phyloP scores from a whole-genome alignment of 1,140 invertebrate species.

The Bombus affinis region DNA sequence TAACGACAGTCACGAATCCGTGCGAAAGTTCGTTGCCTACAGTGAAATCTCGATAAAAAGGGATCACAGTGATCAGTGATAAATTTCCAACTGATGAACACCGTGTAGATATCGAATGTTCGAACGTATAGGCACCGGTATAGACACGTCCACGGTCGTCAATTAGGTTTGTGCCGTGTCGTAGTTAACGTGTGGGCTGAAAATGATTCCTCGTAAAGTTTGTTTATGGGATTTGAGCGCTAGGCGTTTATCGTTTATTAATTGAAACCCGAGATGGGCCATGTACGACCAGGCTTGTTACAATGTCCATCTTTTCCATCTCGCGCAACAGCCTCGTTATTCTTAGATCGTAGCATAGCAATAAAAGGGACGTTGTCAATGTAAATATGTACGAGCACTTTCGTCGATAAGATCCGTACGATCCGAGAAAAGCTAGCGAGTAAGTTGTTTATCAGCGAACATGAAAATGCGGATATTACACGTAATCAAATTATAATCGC shows the following conservation, averaged over 20 bases:
- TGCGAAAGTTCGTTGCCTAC: neutral
- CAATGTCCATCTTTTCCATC: conserved; percentile 24
- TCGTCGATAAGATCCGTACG: neutral
- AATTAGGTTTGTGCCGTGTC: conserved; percentile 14
- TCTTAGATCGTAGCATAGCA: neutral
- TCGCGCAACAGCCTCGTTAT: conserved; percentile 3
- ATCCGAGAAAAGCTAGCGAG: neutral
- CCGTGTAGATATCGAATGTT: neutral
- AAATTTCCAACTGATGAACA: conserved; percentile 9
- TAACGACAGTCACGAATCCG: neutral
- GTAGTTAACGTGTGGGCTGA: conserved; percentile 31
- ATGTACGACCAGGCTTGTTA: conserved; percentile 14
- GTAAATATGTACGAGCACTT: no score
- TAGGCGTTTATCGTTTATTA: conserved; percentile 55
- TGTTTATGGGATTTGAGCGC: conserved; percentile 38
- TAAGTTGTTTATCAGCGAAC: neutral
- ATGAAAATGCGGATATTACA: no score
- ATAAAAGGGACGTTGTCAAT: conserved; percentile 1
- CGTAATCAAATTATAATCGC: neutral
- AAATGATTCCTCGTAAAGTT: conserved; percentile 54
- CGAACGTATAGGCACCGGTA: neutral
- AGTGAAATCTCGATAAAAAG: neutral
- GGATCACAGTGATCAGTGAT: neutral
- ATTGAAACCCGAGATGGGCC: conserved; percentile 41
- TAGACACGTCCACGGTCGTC: conserved; percentile 3